Base-by-base conservation (phyloP, 1,140 invertebrate genomes). In the Magallana gigas region DNA sequence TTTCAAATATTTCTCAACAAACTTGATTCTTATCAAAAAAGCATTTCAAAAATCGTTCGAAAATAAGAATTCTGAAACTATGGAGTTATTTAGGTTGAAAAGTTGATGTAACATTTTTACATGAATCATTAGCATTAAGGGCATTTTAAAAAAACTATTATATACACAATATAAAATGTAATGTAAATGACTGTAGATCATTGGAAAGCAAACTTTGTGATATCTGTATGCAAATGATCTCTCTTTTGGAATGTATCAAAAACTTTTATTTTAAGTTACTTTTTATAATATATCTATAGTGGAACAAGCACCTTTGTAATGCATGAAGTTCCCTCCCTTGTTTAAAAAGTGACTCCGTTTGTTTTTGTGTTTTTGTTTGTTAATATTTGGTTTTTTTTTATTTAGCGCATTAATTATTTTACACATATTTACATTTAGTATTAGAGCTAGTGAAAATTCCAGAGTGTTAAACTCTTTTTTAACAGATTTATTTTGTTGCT, bases 231-330 rank as follows among this genome's bases (percentile, higher is more conserved):
- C n/a, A 62, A 62, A 48, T 5, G 36, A 48, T 48, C 36, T 48
- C 36, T 48, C 36, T 48, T 48, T 48, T 48, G 36, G 36, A 48
- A 48, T 48, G 36, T 48, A 48, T 48, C 36, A 4, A 48, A 48
- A 48, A 5, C 36, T 48, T 48, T 48, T 48, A 48, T 48, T 48
- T 48, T 48, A 48, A 4, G 2, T 48, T 48, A 48, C 36, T 48
- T 48, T 48, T 48, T 48, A 48, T 48, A 48, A 48, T 48, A 4
- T 48, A 48, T 48, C 36, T 5, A 76, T 36, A 76, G 68, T 36
- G 68, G 68, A 76, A 76, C 68, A 29, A 76, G 23, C 68, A 76
- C 29, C 68, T 76, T 76, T 76, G 23, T 29, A 76, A 76, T 76
- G 68, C 23, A 76, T 29, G 5, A 29, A 76, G 68, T 76, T 76